Percentiles rank a stretch among this genome's conserved stretches.
These are phyloP conservation scores for Parazoanthus swiftii DNA, from an alignment of 92 coral and sea anemone genomes.

Conservation along the genomic window DNA sequence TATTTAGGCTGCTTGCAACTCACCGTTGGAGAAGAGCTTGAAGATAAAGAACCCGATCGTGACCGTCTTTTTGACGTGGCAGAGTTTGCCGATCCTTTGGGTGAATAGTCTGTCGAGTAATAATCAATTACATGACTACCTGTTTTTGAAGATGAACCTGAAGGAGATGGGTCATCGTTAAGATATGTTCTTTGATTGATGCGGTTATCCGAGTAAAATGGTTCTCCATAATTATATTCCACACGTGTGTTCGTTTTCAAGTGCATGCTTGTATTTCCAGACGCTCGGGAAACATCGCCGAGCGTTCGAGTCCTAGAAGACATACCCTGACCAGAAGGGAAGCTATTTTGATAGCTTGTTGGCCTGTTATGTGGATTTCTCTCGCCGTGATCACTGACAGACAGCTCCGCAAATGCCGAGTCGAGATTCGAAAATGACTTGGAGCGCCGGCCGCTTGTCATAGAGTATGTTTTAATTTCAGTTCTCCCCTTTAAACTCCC, in stretches of 20 bases:
- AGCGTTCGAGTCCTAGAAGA: constrained; percentile 31
- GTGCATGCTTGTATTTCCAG: constrained; percentile 16
- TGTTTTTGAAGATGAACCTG: constrained; percentile 23
- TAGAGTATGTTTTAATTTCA: not conserved
- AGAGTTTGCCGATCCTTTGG: constrained; percentile 1
- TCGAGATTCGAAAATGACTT: constrained; percentile 14
- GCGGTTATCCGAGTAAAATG: not conserved
- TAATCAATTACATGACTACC: not conserved
- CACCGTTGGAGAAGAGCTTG: constrained; percentile 6
- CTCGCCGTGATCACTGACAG: constrained; percentile 30
- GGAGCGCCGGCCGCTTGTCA: constrained; percentile 37
- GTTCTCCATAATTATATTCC: not conserved
- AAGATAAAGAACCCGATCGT: constrained; percentile 2
- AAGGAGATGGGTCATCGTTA: constrained; percentile 4
- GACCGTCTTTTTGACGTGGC: constrained; percentile 1
- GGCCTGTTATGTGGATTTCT: not conserved
- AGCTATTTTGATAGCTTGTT: not conserved
- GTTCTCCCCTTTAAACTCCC: constrained; percentile 23
- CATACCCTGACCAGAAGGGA: constrained; percentile 19
- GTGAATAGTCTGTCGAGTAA: not conserved
- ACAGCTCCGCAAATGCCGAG: constrained; percentile 15
- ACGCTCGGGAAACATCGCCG: constrained; percentile 27
- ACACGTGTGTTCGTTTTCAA: constrained; percentile 6
- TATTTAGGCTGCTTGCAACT: not conserved
- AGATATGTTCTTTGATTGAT: not conserved